Conservation (phyloP, 2,888 invertebrate species). For the Campoplex nolae region DNA sequence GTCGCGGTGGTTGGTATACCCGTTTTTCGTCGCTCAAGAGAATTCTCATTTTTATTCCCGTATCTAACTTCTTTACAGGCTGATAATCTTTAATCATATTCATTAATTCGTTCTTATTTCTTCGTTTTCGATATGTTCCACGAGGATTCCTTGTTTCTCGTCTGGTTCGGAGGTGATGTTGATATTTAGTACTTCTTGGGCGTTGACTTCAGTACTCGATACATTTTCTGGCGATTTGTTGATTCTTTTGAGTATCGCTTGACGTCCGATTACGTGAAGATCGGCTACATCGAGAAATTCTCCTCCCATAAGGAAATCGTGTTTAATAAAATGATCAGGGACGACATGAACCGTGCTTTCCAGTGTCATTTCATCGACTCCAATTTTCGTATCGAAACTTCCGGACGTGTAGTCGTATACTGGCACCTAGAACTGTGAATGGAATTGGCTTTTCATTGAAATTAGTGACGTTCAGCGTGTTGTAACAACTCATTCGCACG, state of each 20-base stretch:
- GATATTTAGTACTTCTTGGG: neutral
- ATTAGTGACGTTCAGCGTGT: neutral
- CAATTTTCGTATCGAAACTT: neutral
- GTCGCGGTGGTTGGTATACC: neutral
- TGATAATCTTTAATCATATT: neutral
- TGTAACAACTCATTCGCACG: neutral
- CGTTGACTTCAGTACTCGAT: neutral
- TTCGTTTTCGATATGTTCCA: neutral
- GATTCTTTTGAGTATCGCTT: slow-evolving; percentile 30
- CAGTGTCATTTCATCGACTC: neutral
- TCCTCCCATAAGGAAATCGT: slow-evolving; percentile 60
- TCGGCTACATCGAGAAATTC: slow-evolving; percentile 57
- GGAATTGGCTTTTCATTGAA: neutral
- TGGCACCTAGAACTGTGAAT: neutral
- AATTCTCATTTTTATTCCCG: neutral
- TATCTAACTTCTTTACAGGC: neutral
- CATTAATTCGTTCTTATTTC: neutral
- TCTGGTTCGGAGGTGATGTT: neutral
- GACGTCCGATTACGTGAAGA: slow-evolving; percentile 30
- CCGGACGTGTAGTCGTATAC: neutral
- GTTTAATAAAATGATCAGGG: slow-evolving; percentile 48
- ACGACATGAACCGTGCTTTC: slow-evolving; percentile 51
- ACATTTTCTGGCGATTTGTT: neutral
- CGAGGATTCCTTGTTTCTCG: neutral
- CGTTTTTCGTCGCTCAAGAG: neutral